Evolutionary conservation across 2,113 vertebrate genomes (phyloP), one percentile per base, ranked within the genome.

Genomic region (Beaufortia kweichowensis): DNA sequence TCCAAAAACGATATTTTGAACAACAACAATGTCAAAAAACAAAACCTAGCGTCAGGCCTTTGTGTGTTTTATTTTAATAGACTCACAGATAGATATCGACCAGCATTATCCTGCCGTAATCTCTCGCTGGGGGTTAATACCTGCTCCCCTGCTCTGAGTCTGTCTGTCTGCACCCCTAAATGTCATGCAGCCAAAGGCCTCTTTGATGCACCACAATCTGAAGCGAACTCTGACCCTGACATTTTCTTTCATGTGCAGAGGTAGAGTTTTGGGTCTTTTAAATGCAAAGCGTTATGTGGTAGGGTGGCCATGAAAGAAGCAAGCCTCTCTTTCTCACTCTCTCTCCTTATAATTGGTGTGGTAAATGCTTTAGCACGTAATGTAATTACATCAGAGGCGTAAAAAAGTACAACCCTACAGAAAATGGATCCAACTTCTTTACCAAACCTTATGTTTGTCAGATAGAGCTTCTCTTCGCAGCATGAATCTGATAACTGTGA

Each of bases 201-300:
- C 78, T 84, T 79, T 87, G 84, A 88, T 79, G 67, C 31, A 48
- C 8, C 46, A 61, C 81, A 76, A 81, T 82, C 85, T 84, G 78
- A 79, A 78, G 31, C 19, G 63, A 75, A 81, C 84, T 86, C 63
- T 77, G 76, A 62, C 86, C 85, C 87, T 91, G 89, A 87, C 86
- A 87, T 90, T 91, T 89, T 76, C 85, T 89, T 88, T 89, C 77
- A 87, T 83, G 85, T 81, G 70, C 26, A 6, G 60, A 26, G 33
- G 26, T 17, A 56, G 60, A 70, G 55, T 31, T 11, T 79, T 46
- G 71, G 6, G 1, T 79, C 79, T 88, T 87, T 86, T 61, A 87
- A 86, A 87, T 86, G 83, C 83, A 88, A 87, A 88, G 81, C 35
- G 48, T n/a, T 8, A 26, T 48, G 28, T 79, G 35, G 21, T 31